phyloP scores from a whole-genome alignment of 2,797 vertebrate species.

The Apodemus agrarius region DNA sequence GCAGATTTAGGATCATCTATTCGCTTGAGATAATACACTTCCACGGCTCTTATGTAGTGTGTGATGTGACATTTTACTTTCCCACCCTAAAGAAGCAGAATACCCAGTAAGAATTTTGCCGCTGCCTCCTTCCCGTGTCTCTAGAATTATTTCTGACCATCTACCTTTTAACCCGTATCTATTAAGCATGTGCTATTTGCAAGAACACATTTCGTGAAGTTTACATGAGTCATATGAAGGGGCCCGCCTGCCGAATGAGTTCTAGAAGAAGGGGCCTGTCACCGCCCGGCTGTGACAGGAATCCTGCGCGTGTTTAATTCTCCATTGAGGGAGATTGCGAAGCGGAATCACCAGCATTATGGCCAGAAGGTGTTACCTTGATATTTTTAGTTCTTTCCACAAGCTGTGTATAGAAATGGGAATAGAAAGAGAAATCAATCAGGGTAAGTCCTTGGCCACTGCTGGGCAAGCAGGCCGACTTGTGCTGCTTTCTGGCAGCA shows the following conservation, averaged over 20 bases:
- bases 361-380: neutral
- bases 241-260: neutral
- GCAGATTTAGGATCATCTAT: neutral
- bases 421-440: slow-evolving; percentile 6
- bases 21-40: slow-evolving; percentile 58
- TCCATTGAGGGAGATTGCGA: neutral
- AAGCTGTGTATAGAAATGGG: neutral
- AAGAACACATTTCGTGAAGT: slow-evolving; percentile 37
- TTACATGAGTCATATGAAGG: slow-evolving; percentile 36
- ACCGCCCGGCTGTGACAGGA: neutral
- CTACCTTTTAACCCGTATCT: neutral
- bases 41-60: neutral
- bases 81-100: neutral
- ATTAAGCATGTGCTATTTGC: neutral
- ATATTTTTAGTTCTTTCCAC: slow-evolving; percentile 12
- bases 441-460: neutral
- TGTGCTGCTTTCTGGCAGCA: neutral
- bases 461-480: neutral
- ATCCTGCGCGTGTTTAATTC: slow-evolving; percentile 4
- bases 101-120: neutral
- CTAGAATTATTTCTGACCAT: neutral
- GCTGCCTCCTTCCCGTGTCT: neutral
- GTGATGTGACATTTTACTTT: neutral
- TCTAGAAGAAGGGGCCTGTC: neutral
- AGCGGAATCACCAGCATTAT: slow-evolving; percentile 12